These are phyloP conservation scores for Neodontobutis hainanensis DNA, from an alignment of 2,113 vertebrate genomes.

Conservation along the genomic window DNA sequence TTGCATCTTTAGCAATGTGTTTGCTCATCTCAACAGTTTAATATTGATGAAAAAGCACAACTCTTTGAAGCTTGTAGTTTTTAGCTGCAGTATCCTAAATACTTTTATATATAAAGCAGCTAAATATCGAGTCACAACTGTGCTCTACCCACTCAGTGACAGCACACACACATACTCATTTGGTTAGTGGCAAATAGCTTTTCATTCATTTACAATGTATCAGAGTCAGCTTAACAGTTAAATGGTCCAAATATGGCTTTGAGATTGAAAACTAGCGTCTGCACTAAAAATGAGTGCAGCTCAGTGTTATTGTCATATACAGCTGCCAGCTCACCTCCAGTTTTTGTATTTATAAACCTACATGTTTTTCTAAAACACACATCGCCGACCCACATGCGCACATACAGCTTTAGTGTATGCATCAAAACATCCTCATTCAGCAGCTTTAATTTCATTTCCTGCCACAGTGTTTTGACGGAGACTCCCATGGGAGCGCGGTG, in stretches of 20 bases:
- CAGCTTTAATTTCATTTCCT: constrained; percentile 67
- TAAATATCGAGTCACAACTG: too few relatives aligned
- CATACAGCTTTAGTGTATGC: constrained; percentile 6
- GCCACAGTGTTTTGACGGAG: constrained; percentile 35
- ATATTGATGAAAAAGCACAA: too few relatives aligned
- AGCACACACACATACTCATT: too few relatives aligned
- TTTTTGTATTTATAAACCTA: constrained; percentile 40
- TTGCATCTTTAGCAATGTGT: too few relatives aligned
- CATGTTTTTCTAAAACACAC: constrained; percentile 13
- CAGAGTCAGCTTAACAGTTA: too few relatives aligned
- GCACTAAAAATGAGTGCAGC: constrained; percentile 46
- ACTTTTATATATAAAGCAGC: too few relatives aligned
- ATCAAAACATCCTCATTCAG: constrained; percentile 67
- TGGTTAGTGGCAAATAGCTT: too few relatives aligned
- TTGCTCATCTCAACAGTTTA: too few relatives aligned
- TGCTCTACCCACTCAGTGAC: too few relatives aligned
- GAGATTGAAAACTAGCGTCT: constrained; percentile 10
- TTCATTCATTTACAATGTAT: too few relatives aligned
- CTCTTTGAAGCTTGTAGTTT: too few relatives aligned
- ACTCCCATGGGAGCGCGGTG: constrained; percentile 40
- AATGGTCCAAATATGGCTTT: constrained; percentile 13
- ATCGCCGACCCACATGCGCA: neutral
- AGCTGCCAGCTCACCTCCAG: constrained; percentile 38
- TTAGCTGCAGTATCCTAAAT: too few relatives aligned
- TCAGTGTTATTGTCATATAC: constrained; percentile 25